Conservation (phyloP, 2,888 invertebrate species). For the Crossocerus cetratus region DNA sequence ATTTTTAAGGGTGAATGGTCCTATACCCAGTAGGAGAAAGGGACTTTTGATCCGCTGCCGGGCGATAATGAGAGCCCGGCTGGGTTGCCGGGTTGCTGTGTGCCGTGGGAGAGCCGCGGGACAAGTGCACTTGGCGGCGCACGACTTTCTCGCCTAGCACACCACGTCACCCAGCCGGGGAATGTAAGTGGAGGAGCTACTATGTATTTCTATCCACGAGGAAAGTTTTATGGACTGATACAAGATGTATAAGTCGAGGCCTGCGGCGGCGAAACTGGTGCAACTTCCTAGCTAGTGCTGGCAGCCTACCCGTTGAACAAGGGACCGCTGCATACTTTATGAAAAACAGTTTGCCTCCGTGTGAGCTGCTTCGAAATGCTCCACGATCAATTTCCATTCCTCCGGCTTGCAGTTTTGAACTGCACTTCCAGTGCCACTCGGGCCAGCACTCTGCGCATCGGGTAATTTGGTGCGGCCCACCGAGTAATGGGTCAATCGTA, state of each 20-base stretch:
- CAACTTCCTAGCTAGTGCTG: conserved; percentile 22
- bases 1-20: not conserved
- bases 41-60: not conserved
- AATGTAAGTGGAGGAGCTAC: conserved; percentile 4
- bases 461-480: too few species aligned
- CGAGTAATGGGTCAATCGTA: too few species aligned
- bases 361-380: conserved; percentile 29
- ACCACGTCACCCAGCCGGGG: not conserved
- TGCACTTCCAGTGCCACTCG: not conserved
- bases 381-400: conserved; percentile 33
- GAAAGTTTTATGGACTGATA: conserved; percentile 6
- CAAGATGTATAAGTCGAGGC: not conserved
- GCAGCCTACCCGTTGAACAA: not conserved
- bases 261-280: conserved; percentile 12
- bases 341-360: conserved; percentile 15
- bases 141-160: not conserved
- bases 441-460: too few species aligned
- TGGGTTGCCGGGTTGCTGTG: too few species aligned
- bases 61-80: not conserved
- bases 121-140: not conserved
- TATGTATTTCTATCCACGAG: not conserved
- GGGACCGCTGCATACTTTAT: conserved; percentile 42
- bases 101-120: too few species aligned
- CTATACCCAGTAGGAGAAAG: not conserved
- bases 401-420: conserved; percentile 23